These are phyloP conservation scores for Oasisia sp. DNA, from an alignment of 2,888 invertebrate species.

Conservation along the genomic window DNA sequence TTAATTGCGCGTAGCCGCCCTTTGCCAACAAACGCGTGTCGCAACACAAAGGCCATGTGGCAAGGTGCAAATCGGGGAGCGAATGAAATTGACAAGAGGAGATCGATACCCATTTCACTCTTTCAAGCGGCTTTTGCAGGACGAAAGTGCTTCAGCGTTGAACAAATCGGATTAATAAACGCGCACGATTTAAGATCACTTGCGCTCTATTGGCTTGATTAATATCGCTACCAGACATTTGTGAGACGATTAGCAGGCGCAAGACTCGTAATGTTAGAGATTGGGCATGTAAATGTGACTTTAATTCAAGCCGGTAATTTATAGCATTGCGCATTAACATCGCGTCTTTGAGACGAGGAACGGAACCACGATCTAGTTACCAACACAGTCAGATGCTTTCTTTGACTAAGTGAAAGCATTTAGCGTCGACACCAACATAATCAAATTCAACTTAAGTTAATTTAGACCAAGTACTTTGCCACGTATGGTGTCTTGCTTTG, in stretches of 20 bases:
- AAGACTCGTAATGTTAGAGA: background rate
- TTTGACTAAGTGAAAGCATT: background rate
- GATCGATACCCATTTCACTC: conserved; percentile 6
- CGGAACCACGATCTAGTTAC: background rate
- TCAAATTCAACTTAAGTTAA: conserved; percentile 3
- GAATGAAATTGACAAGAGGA: background rate
- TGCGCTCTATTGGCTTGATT: background rate
- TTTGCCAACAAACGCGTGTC: background rate
- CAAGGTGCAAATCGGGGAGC: background rate
- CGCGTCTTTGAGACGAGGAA: background rate
- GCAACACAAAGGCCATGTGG: background rate
- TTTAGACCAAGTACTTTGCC: background rate
- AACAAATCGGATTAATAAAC: conserved; percentile 13
- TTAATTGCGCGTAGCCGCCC: background rate
- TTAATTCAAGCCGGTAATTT: conserved; percentile 17
- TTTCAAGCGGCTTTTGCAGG: background rate
- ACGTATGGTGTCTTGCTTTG: background rate
- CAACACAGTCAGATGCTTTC: background rate
- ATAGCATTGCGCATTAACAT: background rate
- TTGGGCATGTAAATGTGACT: background rate
- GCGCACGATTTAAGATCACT: background rate
- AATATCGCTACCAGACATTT: conserved; percentile 4
- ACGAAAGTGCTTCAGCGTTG: conserved; percentile 3
- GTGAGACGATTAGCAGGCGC: background rate
- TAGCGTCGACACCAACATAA: background rate